Conservation (phyloP, 1,140 invertebrate genomes). For the Drosophila baimaii region DNA sequence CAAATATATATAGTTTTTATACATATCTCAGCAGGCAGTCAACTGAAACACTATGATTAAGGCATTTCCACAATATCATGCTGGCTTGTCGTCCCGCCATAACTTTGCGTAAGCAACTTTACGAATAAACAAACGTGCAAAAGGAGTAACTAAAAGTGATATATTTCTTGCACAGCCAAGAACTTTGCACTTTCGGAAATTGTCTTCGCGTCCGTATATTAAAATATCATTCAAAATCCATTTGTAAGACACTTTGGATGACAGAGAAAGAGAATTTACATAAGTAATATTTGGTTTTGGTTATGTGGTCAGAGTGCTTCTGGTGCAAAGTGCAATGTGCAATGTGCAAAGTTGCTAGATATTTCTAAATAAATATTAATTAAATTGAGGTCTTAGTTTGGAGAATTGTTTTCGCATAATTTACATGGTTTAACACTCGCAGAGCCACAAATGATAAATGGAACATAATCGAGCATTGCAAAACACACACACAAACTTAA, state of each 20-base stretch:
- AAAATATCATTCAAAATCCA: slow-evolving; percentile 69
- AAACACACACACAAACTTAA: slow-evolving; percentile 43
- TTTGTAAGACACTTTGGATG: slow-evolving; percentile 57
- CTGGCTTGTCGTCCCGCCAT: slow-evolving; percentile 22
- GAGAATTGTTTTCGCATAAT: slow-evolving; percentile 54
- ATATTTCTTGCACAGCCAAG: slow-evolving; percentile 36
- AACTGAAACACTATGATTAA: not conserved
- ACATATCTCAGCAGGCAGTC: slow-evolving; percentile 1
- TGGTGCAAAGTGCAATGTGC: slow-evolving; percentile 52
- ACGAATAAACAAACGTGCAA: slow-evolving; percentile 61
- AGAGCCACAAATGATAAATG: slow-evolving; percentile 56
- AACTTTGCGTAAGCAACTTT: slow-evolving; percentile 66
- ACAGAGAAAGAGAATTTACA: slow-evolving; percentile 22
- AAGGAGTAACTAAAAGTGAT: slow-evolving; percentile 71
- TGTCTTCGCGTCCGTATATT: slow-evolving; percentile 52
- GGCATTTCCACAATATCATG: slow-evolving; percentile 25
- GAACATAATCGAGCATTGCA: slow-evolving; percentile 37
- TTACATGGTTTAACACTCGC: slow-evolving; percentile 65
- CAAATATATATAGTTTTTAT: not conserved
- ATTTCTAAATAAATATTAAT: slow-evolving; percentile 25
- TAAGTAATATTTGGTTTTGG: slow-evolving; percentile 62
- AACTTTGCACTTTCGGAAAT: slow-evolving; percentile 47
- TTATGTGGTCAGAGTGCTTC: slow-evolving; percentile 49
- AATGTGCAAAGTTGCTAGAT: slow-evolving; percentile 30
- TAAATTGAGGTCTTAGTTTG: slow-evolving; percentile 44